Evolutionary conservation across 2,888 invertebrate genomes (phyloP).

Genomic region (Stomorhina lunata): DNA sequence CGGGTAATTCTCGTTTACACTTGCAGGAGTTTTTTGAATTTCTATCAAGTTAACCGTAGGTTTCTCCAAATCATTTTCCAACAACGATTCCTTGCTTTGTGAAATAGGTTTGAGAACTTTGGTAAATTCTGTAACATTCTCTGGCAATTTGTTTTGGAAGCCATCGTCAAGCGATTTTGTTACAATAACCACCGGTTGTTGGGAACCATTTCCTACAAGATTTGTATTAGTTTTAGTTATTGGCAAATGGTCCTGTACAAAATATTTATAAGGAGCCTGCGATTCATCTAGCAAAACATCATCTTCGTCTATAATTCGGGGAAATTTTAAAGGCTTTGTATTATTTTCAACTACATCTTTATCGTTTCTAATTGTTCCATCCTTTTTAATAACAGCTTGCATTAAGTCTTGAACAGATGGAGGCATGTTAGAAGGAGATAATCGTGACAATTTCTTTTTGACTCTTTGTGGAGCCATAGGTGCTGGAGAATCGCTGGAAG

Average conservation of each 20-base stretch:
- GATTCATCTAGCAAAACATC: constrained; percentile 59
- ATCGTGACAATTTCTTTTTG: constrained; percentile 73
- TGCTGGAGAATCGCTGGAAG: constrained; percentile 74
- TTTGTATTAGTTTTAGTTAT: background rate
- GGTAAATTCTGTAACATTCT: constrained; percentile 60
- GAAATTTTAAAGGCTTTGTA: constrained; percentile 68
- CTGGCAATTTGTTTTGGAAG: constrained; percentile 36
- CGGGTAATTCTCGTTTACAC: background rate
- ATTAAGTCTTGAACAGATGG: constrained; percentile 78
- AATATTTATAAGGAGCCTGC: constrained; percentile 50
- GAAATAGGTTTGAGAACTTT: constrained; percentile 50
- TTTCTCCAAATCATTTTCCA: background rate
- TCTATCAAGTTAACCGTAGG: background rate
- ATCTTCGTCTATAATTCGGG: constrained; percentile 68
- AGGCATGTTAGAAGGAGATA: constrained; percentile 75
- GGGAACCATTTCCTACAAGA: background rate
- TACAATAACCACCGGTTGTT: background rate
- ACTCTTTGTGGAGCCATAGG: constrained; percentile 72
- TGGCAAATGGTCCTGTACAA: constrained; percentile 23
- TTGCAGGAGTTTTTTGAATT: background rate
- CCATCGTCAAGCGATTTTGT: constrained; percentile 44
- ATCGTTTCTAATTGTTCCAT: background rate
- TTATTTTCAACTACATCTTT: background rate
- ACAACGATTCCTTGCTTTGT: background rate
- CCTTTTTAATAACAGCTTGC: constrained; percentile 43